phyloP scores from a whole-genome alignment of 2,113 vertebrate genomes.

The Brienomyrus longianalis region DNA sequence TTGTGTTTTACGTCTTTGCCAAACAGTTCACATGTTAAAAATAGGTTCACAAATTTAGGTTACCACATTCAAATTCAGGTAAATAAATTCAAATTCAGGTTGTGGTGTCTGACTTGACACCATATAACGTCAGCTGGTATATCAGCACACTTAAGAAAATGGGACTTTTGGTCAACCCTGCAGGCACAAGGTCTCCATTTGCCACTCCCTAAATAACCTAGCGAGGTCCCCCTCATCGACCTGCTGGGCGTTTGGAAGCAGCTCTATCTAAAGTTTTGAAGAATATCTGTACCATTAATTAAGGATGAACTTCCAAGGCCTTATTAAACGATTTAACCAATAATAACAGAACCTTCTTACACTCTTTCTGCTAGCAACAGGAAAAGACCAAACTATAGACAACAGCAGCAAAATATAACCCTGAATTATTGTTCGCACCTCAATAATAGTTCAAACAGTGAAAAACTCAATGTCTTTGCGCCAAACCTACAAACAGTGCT shows the following conservation, averaged over 20 bases:
- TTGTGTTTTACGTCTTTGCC: not conserved
- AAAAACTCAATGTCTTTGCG: constrained; percentile 13
- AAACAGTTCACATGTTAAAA: not conserved
- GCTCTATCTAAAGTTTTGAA: constrained; percentile 41
- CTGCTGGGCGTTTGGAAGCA: constrained; percentile 37
- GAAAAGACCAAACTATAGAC: not conserved
- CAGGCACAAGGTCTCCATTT: constrained; percentile 33
- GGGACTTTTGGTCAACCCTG: constrained; percentile 50
- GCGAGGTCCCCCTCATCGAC: constrained; percentile 25
- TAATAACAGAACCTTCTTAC: constrained; percentile 44
- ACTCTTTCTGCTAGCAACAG: constrained; percentile 29
- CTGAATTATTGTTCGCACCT: constrained; percentile 11
- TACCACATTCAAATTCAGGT: not conserved
- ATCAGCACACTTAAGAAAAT: constrained; percentile 28
- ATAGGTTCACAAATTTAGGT: not conserved
- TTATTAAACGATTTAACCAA: constrained; percentile 46
- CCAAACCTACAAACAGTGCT: constrained; percentile 11
- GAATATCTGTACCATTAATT: constrained; percentile 42
- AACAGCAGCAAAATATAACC: constrained; percentile 2
- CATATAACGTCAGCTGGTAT: not conserved
- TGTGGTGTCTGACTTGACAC: not conserved
- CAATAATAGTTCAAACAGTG: constrained; percentile 15
- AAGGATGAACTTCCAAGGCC: constrained; percentile 39
- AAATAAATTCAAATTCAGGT: not conserved
- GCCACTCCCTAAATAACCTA: constrained; percentile 41